Evolutionary conservation across 1,140 invertebrate species (phyloP), one percentile per base, ranked within the genome.

Genomic region (Drosophila insularis): DNA sequence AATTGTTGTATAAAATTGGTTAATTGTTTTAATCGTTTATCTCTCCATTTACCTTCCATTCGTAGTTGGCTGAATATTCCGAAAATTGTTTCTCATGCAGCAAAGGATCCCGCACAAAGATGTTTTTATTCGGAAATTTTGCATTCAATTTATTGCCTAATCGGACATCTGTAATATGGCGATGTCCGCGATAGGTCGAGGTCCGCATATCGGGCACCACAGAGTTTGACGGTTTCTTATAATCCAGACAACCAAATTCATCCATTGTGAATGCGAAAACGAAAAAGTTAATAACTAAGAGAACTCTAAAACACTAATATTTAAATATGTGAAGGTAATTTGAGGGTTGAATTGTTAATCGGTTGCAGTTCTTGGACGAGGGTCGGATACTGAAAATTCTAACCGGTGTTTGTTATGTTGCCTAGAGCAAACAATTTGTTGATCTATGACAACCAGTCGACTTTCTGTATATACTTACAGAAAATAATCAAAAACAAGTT

Each of bases 171-270:
- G 72, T 91, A 40, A 91, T 78, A 27, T 86, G 56, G n/a, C 74
- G 76, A 61, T 91, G 86, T 1, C 75, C 85, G 5, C 84, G 74
- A 66, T 91, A 90, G 0, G 70, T 69, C 1, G 90, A 85, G 5
- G 90, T 91, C 13, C 90, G 73, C 86, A 78, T 80, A 70, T 91
- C 90, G 1, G 66, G 39, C 8, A 77, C 43, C n/a, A 56, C 63
- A 4, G 74, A 64, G 14, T 40, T 61, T 1, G 31, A 39, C 1
- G 90, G 90, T 14, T 60, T 59, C 74, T 89, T 90, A 50, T 89
- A 74, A 73, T 91, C 90, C 6, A 89, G 85, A 56, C 81, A 81
- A 40, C 84, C 90, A 50, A 86, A 91, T 10, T 80, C 90, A 69
- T 91, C 85, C 80, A 91, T 86, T 66, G 58, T 21, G 17, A 50